phyloP scores from a whole-genome alignment of 2,797 vertebrate species.

The Tamandua tetradactyla region DNA sequence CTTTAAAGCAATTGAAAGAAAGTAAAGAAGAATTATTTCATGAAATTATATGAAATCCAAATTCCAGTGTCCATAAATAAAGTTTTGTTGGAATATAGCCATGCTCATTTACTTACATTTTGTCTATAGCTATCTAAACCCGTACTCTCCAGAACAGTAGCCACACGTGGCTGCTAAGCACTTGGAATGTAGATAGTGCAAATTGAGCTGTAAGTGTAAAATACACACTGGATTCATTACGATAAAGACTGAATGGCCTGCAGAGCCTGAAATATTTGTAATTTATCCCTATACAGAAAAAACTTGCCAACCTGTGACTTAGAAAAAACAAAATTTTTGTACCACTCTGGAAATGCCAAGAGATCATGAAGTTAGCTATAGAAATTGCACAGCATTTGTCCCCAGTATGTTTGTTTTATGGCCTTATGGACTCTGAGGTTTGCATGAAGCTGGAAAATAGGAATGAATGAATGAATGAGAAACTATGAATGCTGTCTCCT shows the following conservation, averaged over 20 bases:
- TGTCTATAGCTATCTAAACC: neutral
- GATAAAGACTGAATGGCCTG: no score
- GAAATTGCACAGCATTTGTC: neutral
- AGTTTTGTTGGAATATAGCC: neutral
- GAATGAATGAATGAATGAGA: neutral
- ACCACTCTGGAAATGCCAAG: neutral
- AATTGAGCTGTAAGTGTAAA: no score
- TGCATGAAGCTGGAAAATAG: neutral
- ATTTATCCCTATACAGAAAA: neutral
- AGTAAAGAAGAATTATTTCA: neutral
- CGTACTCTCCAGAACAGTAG: no score
- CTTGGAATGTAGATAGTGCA: no score
- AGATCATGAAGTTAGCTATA: neutral
- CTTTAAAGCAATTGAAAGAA: neutral
- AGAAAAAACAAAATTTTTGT: neutral
- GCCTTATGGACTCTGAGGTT: accelerated
- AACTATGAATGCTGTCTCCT: neutral
- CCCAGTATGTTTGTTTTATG: accelerated
- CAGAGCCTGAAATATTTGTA: neutral
- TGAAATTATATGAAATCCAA: neutral
- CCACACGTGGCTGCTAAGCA: no score
- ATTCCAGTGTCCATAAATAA: neutral
- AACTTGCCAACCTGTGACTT: neutral
- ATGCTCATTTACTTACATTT: neutral
- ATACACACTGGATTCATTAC: neutral